Evolutionary conservation across 2,797 vertebrate genomes (phyloP), one percentile per base, ranked within the genome.

Genomic region (Triplophysa yarkandensis): DNA sequence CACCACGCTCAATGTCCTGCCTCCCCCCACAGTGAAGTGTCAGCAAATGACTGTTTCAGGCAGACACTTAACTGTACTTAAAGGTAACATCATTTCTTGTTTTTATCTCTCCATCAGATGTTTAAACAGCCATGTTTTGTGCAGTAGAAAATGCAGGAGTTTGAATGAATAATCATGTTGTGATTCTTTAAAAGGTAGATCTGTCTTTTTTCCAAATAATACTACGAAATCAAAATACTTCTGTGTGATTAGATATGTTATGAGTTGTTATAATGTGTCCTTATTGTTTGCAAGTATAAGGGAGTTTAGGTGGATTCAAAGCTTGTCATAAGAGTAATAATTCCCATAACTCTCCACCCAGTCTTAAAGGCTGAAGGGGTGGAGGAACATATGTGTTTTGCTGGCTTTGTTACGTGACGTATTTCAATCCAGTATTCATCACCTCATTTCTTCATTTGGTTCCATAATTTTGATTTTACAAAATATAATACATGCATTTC

Each of bases 11-110:
- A 96, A 94, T 0, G 94, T 97, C 58, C 92, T 97, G 80, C 95
- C 96, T 0, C 95, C 96, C 2, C 96, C 96, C 0, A 92, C 92
- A 8, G 87, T 98, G 41, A 93, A 90, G 87, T 97, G 95, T 80
- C 95, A 95, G 43, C 96, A 96, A 89, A 94, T 97, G 90, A 95
- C 90, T 7, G 95, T 97, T 48, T 92, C 94, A 1, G 96, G 96
- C 68, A 93, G 91, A 76, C 94, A 96, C 88, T 88, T 98, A 61
- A 93, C 94, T 0, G 87, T 96, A 54, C 91, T 97, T 55, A 98
- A 97, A 94, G 95, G 96, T 97, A 80, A 46, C 70, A 44, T 25
- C 32, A 43, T 39, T 14, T 19, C 50, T 46, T 17, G 2, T 19
- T 74, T 32, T 57, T 30, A 30, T 17, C 8, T 32, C 19, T 27